Evolutionary conservation across 1,140 invertebrate species (phyloP).

Genomic region (Drosophila prosaltans): DNA sequence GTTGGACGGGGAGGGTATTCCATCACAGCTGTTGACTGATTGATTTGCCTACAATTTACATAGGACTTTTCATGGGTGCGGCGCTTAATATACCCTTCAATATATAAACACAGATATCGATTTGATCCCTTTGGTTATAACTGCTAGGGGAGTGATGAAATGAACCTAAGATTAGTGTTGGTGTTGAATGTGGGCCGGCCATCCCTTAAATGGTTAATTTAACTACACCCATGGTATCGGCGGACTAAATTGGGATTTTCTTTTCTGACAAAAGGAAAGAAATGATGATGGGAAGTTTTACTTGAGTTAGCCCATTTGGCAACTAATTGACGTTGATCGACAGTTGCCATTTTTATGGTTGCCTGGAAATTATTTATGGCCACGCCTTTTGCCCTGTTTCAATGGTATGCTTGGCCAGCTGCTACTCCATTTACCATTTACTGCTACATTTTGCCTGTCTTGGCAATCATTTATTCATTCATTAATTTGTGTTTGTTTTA

Average conservation of each 20-base stretch:
- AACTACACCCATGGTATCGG: conserved; percentile 1
- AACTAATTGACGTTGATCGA: conserved; percentile 77
- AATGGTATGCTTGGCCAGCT: background rate
- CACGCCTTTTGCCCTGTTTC: conserved; percentile 10
- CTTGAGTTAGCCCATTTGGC: conserved; percentile 48
- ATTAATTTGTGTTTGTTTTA: conserved; percentile 81
- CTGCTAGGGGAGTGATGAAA: too few relatives aligned
- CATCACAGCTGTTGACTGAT: conserved; percentile 53
- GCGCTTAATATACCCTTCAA: too few relatives aligned
- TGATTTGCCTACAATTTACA: conserved; percentile 60
- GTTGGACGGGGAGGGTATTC: background rate
- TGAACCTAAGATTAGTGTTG: too few relatives aligned
- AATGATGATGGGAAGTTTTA: conserved; percentile 34
- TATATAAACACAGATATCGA: background rate
- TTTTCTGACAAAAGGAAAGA: background rate
- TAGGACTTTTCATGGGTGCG: conserved; percentile 12
- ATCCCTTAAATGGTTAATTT: background rate
- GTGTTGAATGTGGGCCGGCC: background rate
- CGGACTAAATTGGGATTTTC: background rate
- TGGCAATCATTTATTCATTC: conserved; percentile 77
- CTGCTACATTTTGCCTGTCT: conserved; percentile 1
- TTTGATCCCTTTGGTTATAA: too few relatives aligned
- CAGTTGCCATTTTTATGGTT: conserved; percentile 68
- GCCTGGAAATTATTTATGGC: conserved; percentile 65
- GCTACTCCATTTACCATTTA: conserved; percentile 5